Evolutionary conservation across 2,113 vertebrate genomes (phyloP), one percentile per base, ranked within the genome.

Genomic region (Rattus rattus): DNA sequence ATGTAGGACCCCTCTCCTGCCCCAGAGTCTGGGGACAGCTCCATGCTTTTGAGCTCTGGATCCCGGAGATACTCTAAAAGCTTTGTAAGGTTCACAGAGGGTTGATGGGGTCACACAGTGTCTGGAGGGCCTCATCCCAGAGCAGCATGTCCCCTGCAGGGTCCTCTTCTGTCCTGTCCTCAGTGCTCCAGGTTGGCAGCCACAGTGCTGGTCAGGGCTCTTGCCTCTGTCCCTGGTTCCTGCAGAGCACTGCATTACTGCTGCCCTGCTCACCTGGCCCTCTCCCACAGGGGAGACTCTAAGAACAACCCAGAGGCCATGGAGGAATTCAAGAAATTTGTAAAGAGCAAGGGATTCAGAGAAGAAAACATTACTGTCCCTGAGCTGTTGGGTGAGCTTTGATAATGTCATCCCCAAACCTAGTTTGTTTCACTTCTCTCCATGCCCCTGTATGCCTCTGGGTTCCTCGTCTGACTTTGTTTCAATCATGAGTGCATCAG

Each of bases 281-380:
- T 7, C 10, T 11, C 1, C 75, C 47, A 10, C 7, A 97, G 95
- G 94, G 28, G 43, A 43, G 61, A 10, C 49, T 67, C 61, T 0
- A 8, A 90, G 1, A 0, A 33, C 17, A 95, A 39, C 85, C 22
- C 4, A 4, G 79, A 92, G 47, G 92, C 94, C 54, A 69, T 97
- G 95, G 59, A 94, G 39, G 94, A 75, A 49, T 96, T 96, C 81
- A 63, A 19, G 79, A 86, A 83, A 65, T 83, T 90, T 1, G 0
- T 0, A 0, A 30, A 24, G 89, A 2, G 0, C 61, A 92, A 80
- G 69, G 30, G 88, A 14, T 13, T 95, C 7, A 6, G 3, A 0
- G 2, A 4, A 0, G 6, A 80, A 12, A n/a, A 79, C 47, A 67
- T 96, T 33, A 1, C 77, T 1, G 30, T 65, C 2, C 88, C 73